Evolutionary conservation across 2,113 vertebrate genomes (phyloP).

Genomic region (Sclerurus mexicanus): DNA sequence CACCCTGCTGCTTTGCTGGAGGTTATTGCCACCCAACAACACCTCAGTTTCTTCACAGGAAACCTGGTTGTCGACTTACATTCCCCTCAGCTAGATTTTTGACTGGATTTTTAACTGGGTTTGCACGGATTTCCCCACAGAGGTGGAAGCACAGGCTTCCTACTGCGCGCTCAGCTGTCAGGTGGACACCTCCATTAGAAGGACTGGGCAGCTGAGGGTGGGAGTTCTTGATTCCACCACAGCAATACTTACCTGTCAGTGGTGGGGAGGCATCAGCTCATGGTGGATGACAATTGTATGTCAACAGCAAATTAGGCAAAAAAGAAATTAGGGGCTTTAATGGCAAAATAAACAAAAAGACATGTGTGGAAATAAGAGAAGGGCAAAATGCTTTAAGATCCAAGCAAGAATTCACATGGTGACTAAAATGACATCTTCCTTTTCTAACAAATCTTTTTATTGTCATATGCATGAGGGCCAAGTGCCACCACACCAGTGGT

Average conservation of each 20-base stretch:
- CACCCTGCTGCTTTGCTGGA: neutral
- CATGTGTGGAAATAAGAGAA: neutral
- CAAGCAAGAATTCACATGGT: neutral
- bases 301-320: neutral
- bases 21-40: fast-evolving
- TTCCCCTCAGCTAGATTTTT: neutral
- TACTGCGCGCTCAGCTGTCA: fast-evolving
- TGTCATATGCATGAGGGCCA: neutral
- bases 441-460: neutral
- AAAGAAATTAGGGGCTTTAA: neutral
- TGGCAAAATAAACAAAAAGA: neutral
- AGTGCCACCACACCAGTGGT: neutral
- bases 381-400: neutral
- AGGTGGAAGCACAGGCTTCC: neutral
- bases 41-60: neutral
- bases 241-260: neutral
- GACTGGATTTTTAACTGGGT: neutral
- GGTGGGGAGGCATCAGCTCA: fast-evolving
- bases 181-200: neutral
- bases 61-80: neutral
- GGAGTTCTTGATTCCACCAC: neutral
- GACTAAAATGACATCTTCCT: neutral
- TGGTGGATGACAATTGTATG: fast-evolving
- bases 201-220: neutral
- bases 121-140: neutral